Evolutionary conservation across 1,140 invertebrate species (phyloP), one percentile per base, ranked within the genome.

Genomic region (Cryptotermes secundus): DNA sequence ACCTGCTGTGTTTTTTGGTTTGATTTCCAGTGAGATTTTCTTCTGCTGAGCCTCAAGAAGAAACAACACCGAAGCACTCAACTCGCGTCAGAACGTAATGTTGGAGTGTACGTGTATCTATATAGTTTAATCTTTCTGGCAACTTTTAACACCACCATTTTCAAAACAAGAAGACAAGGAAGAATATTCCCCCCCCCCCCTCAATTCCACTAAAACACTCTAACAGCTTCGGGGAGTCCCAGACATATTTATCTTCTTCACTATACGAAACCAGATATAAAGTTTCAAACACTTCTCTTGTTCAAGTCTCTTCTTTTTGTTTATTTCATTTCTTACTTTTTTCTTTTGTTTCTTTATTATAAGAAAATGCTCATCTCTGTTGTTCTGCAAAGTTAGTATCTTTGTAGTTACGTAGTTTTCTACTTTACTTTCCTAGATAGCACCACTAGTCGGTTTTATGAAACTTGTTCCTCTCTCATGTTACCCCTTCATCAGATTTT

Each of bases 201-300:
- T 72, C 59, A 72, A 72, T 72, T 72, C 59, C 59, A 72, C 59
- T 72, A 72, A 72, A 72, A 72, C 59, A 72, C 59, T 72, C 31
- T 72, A 72, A 72, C 59, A 72, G 59, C 59, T 31, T 72, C 31
- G 59, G 59, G 59, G 59, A 72, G 26, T 16, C 59, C 59, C 59
- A 72, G 59, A 14, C 59, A 72, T 72, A 72, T 72, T 72, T 31
- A 72, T 72, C 59, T 31, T 72, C 59, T 72, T 72, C 59, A 72
- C 26, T 26, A 72, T 72, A 72, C n/a, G 26, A 72, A 72, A 72
- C 59, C 59, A 72, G 59, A 72, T 72, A 72, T 72, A 72, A 72
- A 72, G 26, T 72, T 72, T 72, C 59, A 72, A 72, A 72, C n/a
- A n/a, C 59, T 72, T 14, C 59, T 72, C n/a, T 26, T 72, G 26